phyloP scores from a whole-genome alignment of 64 coral and sea anemone species.

The Orbicella faveolata region DNA sequence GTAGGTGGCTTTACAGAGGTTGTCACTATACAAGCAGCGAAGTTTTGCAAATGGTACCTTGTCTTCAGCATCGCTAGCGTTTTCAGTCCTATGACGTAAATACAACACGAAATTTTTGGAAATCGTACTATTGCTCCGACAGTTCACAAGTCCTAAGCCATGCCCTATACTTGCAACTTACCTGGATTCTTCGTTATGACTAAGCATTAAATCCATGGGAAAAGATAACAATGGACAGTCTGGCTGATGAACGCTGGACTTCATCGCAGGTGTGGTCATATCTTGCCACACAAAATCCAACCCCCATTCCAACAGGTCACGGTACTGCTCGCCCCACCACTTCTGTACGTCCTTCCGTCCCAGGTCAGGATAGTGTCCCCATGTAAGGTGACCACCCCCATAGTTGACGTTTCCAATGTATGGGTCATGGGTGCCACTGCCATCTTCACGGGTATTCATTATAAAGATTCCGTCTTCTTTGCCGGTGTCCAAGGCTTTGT shows the following conservation, averaged over 20 bases:
- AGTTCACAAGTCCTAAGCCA: too few relatives aligned
- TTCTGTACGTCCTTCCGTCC: conserved; percentile 57
- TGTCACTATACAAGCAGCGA: conserved; percentile 75
- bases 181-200: conserved; percentile 74
- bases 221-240: conserved; percentile 61
- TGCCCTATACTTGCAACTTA: neutral
- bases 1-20: conserved; percentile 68
- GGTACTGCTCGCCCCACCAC: conserved; percentile 81
- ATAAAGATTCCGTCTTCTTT: conserved; percentile 48
- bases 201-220: conserved; percentile 72
- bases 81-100: too few relatives aligned
- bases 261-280: conserved; percentile 81
- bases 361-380: conserved; percentile 77
- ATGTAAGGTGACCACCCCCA: conserved; percentile 69
- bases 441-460: conserved; percentile 57
- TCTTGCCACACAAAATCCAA: conserved; percentile 82
- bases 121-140: neutral
- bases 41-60: conserved; percentile 75
- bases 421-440: conserved; percentile 48
- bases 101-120: neutral
- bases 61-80: conserved; percentile 19
- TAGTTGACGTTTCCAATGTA: conserved; percentile 76
- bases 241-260: conserved; percentile 68
- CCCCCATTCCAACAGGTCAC: conserved; percentile 69
- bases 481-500: conserved; percentile 68